These are phyloP conservation scores for Drosophila lacteicornis DNA, from an alignment of 1,140 invertebrate species.

Conservation along the genomic window DNA sequence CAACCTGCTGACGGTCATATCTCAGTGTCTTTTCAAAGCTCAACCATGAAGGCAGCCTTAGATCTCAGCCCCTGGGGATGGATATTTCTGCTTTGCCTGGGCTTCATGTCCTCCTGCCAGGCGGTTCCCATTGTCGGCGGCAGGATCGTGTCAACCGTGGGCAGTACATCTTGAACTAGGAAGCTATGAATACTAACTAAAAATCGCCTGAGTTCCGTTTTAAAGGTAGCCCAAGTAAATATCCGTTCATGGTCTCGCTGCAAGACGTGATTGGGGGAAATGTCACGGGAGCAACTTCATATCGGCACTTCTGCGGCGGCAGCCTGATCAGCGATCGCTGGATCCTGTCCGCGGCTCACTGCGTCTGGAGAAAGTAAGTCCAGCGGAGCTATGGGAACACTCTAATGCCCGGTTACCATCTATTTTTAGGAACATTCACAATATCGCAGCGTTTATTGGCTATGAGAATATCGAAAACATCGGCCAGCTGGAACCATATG, in stretches of 20 bases:
- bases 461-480: constrained; percentile 66
- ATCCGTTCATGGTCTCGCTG: constrained; percentile 76
- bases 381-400: neutral
- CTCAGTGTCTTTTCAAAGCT: constrained; percentile 61
- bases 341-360: constrained; percentile 76
- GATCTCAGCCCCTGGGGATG: constrained; percentile 15
- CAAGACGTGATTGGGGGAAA: constrained; percentile 51
- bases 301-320: constrained; percentile 75
- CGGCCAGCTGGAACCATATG: constrained; percentile 52
- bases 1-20: constrained; percentile 46
- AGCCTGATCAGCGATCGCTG: constrained; percentile 70
- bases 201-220: constrained; percentile 2
- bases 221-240: constrained; percentile 53
- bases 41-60: constrained; percentile 63
- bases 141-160: constrained; percentile 62
- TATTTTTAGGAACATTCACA: constrained; percentile 49
- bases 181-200: constrained; percentile 14
- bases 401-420: neutral
- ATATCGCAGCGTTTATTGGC: constrained; percentile 71
- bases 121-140: constrained; percentile 68
- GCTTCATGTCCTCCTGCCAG: neutral
- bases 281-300: constrained; percentile 11
- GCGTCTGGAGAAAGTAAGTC: constrained; percentile 73
- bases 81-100: constrained; percentile 16
- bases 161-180: constrained; percentile 41